Evolutionary conservation across 2,888 invertebrate genomes (phyloP), one percentile per base, ranked within the genome.

Genomic region (Parnassius smintheus): DNA sequence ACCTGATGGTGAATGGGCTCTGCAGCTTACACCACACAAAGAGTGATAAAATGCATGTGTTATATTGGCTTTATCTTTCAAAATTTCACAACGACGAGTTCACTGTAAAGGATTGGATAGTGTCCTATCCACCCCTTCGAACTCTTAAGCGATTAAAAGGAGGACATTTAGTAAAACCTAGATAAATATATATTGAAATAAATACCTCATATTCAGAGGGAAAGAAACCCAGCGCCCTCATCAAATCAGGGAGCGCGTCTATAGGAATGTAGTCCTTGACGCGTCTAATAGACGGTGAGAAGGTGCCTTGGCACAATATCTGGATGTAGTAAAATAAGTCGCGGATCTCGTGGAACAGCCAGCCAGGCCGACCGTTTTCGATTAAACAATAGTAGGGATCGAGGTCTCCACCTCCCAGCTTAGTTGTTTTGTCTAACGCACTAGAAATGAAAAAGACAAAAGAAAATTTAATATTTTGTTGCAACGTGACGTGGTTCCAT

Each of bases 291-390:
- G 93, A 91, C 57, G 93, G 93, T 0, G 94, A 93, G 77, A 94
- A 93, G 56, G 95, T 94, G 4, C 95, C 95, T 76, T 95, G 94
- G 71, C 94, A 93, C 70, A 95, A 81, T 53, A 96, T 94, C 87
- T 96, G 96, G 70, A 95, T 94, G 78, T 95, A 96, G 80, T 95
- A 95, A 84, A 96, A 96, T 65, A 95, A 86, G 76, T 96, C 95
- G 70, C 95, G 92, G 76, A 96, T 93, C 83, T 96, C 95, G 59
- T 91, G 90, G 77, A 95, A 95, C 59, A 96, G 86, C 92, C 94
- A 94, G 2, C 96, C 96, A 0, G 94, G 93, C 9, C 93, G 85
- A 0, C 95, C 96, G 58, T 95, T 94, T 64, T 96, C 95, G 56
- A 96, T 86, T 25, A 96, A 83, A 67, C 94, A 93, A 77, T 95